Conservation (phyloP, 2,113 vertebrate genomes). For the Tyto alba region DNA sequence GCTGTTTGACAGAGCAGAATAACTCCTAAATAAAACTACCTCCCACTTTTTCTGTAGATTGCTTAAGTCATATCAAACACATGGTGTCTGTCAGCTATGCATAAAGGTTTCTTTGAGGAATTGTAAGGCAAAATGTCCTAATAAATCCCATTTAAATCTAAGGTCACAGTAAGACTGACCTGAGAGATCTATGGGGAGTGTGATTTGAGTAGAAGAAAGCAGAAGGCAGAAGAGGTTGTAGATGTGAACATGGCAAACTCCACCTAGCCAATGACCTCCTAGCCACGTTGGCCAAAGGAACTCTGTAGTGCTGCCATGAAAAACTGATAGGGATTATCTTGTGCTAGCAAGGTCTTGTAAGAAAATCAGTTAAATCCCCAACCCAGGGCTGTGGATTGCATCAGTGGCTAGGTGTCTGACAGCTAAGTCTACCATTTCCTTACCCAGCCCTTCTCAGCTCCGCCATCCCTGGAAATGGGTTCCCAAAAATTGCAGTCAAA, state of each 20-base stretch:
- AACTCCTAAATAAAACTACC: background rate
- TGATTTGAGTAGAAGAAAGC: background rate
- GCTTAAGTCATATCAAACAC: background rate
- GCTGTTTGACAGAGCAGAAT: background rate
- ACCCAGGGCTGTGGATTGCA: background rate
- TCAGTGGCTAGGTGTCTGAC: background rate
- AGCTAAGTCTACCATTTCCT: background rate
- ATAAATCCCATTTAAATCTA: background rate
- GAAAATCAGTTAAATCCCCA: background rate
- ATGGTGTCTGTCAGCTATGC: background rate
- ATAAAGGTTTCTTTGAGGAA: background rate
- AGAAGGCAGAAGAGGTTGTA: background rate
- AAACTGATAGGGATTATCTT: background rate
- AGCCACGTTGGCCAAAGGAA: accelerated
- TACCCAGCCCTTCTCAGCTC: background rate
- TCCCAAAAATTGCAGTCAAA: background rate
- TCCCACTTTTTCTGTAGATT: background rate
- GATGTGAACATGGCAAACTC: background rate
- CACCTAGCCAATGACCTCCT: background rate
- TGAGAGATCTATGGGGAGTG: background rate
- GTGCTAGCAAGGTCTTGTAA: background rate
- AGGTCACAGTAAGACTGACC: background rate
- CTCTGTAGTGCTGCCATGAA: background rate
- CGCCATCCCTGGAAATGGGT: background rate
- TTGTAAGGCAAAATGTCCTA: background rate